These are phyloP conservation scores for Andrena trimmerana DNA, from an alignment of 2,888 invertebrate species.

Conservation along the genomic window DNA sequence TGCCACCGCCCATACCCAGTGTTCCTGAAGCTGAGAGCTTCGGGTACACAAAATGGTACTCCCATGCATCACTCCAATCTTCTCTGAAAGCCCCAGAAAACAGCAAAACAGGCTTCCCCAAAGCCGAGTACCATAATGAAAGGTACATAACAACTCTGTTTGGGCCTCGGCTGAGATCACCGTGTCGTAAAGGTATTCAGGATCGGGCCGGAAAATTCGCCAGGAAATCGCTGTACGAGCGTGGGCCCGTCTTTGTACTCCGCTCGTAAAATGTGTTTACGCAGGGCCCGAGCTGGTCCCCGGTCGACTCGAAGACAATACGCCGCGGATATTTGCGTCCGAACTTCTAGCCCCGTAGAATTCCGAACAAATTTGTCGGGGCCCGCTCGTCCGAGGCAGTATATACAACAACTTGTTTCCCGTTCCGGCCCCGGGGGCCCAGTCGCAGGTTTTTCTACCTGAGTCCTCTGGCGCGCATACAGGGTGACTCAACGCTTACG, in stretches of 20 bases:
- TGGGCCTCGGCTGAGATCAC: background rate
- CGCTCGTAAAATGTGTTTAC: background rate
- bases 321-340: conserved; percentile 15
- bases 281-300: background rate
- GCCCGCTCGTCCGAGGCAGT: background rate
- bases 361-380: conserved; percentile 31
- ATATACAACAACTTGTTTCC: conserved; percentile 43
- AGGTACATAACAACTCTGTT: too few relatives aligned
- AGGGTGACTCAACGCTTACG: conserved; percentile 62
- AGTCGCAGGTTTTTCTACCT: conserved; percentile 67
- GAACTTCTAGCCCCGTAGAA: conserved; percentile 2
- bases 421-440: background rate
- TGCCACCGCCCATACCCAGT: conserved; percentile 43
- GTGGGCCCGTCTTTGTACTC: background rate
- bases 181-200: background rate
- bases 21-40: background rate
- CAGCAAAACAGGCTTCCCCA: too few relatives aligned
- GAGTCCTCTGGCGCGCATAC: conserved; percentile 36
- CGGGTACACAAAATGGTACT: background rate
- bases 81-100: too few relatives aligned
- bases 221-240: background rate
- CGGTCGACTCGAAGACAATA: conserved; percentile 1
- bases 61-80: background rate
- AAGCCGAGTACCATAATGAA: too few relatives aligned
- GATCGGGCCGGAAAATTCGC: background rate